Base-by-base conservation (phyloP, 2,888 invertebrate species). In the Caenorhabditis angaria region DNA sequence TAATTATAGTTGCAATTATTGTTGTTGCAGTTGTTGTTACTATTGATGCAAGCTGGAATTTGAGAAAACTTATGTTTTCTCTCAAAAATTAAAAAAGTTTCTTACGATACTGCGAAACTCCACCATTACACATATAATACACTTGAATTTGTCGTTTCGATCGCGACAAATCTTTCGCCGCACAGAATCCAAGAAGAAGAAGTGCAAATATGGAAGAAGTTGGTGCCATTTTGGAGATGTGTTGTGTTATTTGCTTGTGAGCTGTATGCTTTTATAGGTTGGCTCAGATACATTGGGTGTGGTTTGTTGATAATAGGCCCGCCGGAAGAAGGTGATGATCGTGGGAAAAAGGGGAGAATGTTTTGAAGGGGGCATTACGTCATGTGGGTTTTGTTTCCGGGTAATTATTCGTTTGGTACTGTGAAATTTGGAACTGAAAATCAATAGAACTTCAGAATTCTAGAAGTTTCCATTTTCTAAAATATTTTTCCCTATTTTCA, bases 81-180 rank as follows among this genome's bases (percentile, higher is more conserved):
- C 27, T 32, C 20, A 24, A 32, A 51, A 50, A 12, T 29, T 48
- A 5, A 10, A 48, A n/a, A 48, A 48, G 27, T 41, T 3, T 51
- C 70, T 71, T 32, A 81, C 81, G 81, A 59, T 76, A 78, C 29
- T 78, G 70, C 22, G 73, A 68, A n/a, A 70, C 70, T 41, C 69
- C 73, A 50, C 70, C 74, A 57, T 77, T 77, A 59, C 81, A 81
- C 70, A 77, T 72, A 51, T 81, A 81, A 59, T 76, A 76, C 5
- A 77, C 75, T 25, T 65, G 69, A 24, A 76, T 28, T 35, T 80
- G 80, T 29, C 80, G 56, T 57, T 81, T 81, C n/a, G 77, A 71
- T 20, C 80, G 35, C 12, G 60, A 64, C 55, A 75, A n/a, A 48
- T 72, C 73, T 63, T 78, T 78, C n/a, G 70, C 61, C 4, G 6